phyloP scores from a whole-genome alignment of 2,113 vertebrate species.

The Notarius lentiginosus region DNA sequence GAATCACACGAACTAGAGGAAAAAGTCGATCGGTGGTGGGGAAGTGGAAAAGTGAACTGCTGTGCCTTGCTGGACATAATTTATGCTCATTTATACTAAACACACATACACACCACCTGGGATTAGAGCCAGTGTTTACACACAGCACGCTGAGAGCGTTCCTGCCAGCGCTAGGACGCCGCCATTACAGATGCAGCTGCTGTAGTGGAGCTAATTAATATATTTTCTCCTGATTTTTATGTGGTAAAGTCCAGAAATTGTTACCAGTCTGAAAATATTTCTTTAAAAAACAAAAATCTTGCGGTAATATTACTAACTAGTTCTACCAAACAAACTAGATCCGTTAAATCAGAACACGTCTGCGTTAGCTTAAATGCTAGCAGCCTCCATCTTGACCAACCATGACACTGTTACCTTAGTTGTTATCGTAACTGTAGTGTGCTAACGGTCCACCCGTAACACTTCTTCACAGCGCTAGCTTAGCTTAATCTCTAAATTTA shows the following conservation, averaged over 20 bases:
- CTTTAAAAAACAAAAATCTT: background rate
- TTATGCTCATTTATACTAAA: background rate
- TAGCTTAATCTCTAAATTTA: background rate
- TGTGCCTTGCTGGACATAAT: background rate
- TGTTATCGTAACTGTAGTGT: background rate
- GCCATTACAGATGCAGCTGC: background rate
- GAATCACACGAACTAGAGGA: conserved; percentile 20
- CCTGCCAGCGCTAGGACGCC: background rate
- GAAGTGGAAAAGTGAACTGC: background rate
- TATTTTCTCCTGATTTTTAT: background rate
- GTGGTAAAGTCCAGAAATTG: background rate
- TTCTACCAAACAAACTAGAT: background rate
- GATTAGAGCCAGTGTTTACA: conserved; percentile 22
- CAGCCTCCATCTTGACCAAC: background rate
- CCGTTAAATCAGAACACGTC: background rate
- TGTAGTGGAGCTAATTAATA: conserved; percentile 6
- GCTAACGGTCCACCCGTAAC: background rate
- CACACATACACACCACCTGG: background rate
- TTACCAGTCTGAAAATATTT: background rate
- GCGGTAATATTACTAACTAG: background rate
- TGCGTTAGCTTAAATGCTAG: background rate
- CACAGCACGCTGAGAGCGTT: background rate
- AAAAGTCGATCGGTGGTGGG: background rate
- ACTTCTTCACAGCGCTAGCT: background rate
- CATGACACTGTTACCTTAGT: background rate